A percentile compares a stretch with the other conserved stretches of the same genome.
Conservation (phyloP, 2,113 vertebrate species). For the Scomber scombrus region DNA sequence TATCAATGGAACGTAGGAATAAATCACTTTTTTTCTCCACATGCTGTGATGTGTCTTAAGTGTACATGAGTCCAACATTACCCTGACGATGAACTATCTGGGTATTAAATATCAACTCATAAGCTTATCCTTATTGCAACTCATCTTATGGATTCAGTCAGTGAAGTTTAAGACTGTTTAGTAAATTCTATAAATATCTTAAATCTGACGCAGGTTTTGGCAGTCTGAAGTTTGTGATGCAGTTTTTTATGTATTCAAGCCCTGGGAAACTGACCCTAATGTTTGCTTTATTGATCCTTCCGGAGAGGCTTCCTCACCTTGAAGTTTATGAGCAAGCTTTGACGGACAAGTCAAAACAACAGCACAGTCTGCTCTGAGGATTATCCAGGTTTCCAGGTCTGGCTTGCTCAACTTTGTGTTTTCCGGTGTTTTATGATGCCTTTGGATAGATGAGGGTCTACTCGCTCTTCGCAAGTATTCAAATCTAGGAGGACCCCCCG, state of each 20-base stretch:
- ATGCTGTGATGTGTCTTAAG: constrained; percentile 13
- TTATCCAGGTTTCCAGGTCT: constrained; percentile 57
- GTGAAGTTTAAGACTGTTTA: too few species aligned
- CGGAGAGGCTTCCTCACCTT: constrained; percentile 63
- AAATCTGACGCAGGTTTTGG: not conserved
- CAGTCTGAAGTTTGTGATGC: not conserved
- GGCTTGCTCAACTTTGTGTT: constrained; percentile 22
- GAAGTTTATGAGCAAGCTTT: constrained; percentile 59
- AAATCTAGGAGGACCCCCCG: constrained; percentile 18
- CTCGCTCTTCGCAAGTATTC: constrained; percentile 1
- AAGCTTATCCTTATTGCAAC: not conserved
- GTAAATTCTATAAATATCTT: not conserved
- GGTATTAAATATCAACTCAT: not conserved
- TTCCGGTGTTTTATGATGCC: constrained; percentile 44
- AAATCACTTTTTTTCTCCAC: constrained; percentile 67
- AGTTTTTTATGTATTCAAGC: constrained; percentile 21
- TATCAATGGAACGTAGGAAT: constrained; percentile 46
- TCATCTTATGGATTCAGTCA: not conserved
- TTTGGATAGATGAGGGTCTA: constrained; percentile 29
- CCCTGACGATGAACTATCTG: not conserved
- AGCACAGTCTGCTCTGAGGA: constrained; percentile 14
- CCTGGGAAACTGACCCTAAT: constrained; percentile 42
- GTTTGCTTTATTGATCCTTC: constrained; percentile 64
- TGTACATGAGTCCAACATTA: not conserved
- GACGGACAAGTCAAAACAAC: constrained; percentile 59